These are phyloP conservation scores for Emydura subglobosa DNA, from an alignment of 2,113 vertebrate species.

Conservation along the genomic window DNA sequence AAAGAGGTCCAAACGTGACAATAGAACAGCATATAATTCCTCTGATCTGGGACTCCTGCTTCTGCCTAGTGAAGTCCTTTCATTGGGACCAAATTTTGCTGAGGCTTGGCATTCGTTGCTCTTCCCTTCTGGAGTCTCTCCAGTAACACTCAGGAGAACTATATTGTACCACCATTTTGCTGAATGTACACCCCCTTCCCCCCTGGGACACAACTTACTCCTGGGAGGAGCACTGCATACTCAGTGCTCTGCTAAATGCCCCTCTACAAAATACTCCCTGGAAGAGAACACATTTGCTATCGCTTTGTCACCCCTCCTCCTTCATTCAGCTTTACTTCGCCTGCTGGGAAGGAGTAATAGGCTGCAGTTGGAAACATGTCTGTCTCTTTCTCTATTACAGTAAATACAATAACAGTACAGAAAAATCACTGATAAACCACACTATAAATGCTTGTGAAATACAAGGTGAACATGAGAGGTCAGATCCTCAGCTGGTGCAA, in stretches of 20 bases:
- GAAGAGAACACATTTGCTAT: fast-evolving
- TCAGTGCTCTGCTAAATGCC: background rate
- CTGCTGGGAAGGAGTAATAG: background rate
- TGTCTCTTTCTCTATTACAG: background rate
- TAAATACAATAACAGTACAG: background rate
- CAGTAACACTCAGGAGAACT: background rate
- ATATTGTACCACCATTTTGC: background rate
- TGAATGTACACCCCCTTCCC: background rate
- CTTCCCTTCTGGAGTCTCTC: no score
- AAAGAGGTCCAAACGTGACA: no score
- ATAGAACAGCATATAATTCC: background rate
- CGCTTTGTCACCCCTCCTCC: constrained; percentile 23
- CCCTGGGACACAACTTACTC: constrained; percentile 3
- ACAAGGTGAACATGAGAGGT: fast-evolving
- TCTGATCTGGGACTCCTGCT: background rate
- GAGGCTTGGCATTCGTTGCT: no score
- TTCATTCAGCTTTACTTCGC: constrained; percentile 17
- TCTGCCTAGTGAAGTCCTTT: background rate
- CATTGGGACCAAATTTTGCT: background rate
- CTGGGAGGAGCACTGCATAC: background rate
- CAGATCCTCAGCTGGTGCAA: background rate
- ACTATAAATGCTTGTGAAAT: background rate
- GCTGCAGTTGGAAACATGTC: background rate
- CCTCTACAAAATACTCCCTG: background rate
- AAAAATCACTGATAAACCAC: background rate